phyloP scores from a whole-genome alignment of 2,113 vertebrate species.

The Centrocercus urophasianus region DNA sequence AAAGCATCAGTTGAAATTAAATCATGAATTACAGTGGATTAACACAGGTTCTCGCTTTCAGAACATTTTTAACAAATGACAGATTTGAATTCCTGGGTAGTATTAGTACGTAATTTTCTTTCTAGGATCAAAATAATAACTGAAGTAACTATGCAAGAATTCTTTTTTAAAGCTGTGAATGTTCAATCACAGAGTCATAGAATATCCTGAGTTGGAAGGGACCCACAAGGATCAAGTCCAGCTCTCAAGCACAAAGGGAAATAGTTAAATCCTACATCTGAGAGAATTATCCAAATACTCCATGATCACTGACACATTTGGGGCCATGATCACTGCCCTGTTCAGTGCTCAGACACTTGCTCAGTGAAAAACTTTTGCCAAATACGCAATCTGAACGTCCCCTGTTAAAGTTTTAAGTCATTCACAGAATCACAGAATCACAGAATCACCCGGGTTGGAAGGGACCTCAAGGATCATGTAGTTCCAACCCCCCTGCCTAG shows the following conservation, averaged over 20 bases:
- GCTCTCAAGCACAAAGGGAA: not conserved
- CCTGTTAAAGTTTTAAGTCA: not conserved
- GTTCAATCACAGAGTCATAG: not conserved
- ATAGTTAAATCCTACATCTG: not conserved
- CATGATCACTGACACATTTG: not conserved
- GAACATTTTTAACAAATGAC: not conserved
- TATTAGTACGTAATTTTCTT: not conserved
- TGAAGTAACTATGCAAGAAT: not conserved
- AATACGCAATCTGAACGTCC: not conserved
- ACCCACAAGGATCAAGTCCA: not conserved
- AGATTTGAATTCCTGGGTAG: not conserved
- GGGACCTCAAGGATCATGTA: too few relatives aligned
- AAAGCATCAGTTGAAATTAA: not conserved
- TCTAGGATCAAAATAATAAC: not conserved
- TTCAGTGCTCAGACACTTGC: not conserved
- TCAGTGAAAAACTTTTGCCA: not conserved
- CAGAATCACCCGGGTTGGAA: too few relatives aligned
- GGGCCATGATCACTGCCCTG: not conserved
- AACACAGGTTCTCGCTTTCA: not conserved
- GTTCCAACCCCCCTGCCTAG: too few relatives aligned
- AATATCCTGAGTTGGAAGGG: not conserved
- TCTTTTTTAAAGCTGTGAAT: not conserved
- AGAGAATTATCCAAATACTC: not conserved
- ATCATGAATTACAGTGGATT: not conserved
- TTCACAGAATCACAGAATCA: too few relatives aligned